Percentiles rank a stretch among this genome's conserved stretches.
These are phyloP conservation scores for Thrips palmi DNA, from an alignment of 1,140 invertebrate genomes.

Conservation along the genomic window DNA sequence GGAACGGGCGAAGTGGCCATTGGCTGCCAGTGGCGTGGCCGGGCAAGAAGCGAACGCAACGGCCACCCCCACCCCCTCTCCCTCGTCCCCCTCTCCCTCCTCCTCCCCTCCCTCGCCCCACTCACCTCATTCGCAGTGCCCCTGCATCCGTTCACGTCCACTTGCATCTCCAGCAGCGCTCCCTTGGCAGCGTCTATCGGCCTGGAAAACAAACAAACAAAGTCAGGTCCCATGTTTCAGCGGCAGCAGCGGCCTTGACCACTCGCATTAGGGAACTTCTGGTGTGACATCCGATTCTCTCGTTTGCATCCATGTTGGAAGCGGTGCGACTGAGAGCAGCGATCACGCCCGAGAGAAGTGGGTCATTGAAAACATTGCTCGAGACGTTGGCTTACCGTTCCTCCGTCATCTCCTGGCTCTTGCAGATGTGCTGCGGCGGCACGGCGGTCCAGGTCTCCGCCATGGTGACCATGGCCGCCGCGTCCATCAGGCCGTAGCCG, in stretches of 20 bases:
- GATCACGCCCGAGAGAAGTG: constrained; percentile 2
- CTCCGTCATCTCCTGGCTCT: constrained; percentile 72
- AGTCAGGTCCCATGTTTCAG: background rate
- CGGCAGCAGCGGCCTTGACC: background rate
- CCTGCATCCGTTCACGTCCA: constrained; percentile 74
- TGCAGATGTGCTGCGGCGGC: constrained; percentile 92
- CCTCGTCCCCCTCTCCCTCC: too few relatives aligned
- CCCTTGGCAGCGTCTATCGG: constrained; percentile 51
- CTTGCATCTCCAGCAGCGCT: constrained; percentile 47
- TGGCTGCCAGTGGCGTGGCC: too few relatives aligned
- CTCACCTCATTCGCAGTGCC: constrained; percentile 72
- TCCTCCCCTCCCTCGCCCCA: too few relatives aligned
- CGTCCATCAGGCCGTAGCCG: constrained; percentile 96
- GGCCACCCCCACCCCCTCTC: too few relatives aligned
- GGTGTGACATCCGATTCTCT: too few relatives aligned
- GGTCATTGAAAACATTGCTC: background rate
- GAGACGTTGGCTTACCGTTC: constrained; percentile 30
- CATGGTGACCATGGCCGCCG: constrained; percentile 75
- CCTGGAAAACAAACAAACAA: constrained; percentile 19
- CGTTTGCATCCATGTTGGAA: background rate
- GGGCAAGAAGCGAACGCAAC: too few relatives aligned
- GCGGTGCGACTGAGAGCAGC: background rate
- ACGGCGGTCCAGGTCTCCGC: constrained; percentile 86
- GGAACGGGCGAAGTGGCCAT: too few relatives aligned
- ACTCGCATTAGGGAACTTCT: too few relatives aligned